Percentiles rank a stretch among this genome's conserved stretches.
These are phyloP conservation scores for Lepus americanus DNA, from an alignment of 2,113 vertebrate species.

Conservation along the genomic window DNA sequence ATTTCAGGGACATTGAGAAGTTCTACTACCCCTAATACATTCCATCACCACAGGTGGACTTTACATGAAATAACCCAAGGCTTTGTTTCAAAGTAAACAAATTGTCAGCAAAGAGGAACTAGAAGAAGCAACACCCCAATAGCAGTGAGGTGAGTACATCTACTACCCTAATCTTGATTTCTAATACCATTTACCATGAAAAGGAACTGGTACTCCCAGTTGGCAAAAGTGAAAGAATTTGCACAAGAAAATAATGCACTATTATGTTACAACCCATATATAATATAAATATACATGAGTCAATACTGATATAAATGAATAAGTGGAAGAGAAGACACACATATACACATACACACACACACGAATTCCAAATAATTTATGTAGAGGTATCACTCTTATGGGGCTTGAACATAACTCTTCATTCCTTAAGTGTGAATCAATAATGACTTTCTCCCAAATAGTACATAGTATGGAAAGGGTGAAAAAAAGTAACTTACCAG, in stretches of 20 bases:
- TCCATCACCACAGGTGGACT: neutral
- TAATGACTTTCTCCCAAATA: constrained; percentile 45
- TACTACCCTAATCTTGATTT: neutral
- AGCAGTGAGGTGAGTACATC: neutral
- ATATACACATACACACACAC: neutral
- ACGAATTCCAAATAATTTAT: constrained; percentile 57
- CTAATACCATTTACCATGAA: neutral
- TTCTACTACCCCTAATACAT: neutral
- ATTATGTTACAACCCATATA: neutral
- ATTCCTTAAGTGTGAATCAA: neutral
- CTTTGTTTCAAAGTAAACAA: neutral
- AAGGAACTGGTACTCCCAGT: neutral
- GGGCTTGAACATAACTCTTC: neutral
- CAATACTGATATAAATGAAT: neutral
- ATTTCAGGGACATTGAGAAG: neutral
- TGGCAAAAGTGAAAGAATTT: neutral
- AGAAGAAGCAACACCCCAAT: neutral
- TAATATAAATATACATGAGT: constrained; percentile 7
- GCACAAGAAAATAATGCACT: neutral
- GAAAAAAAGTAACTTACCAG: neutral
- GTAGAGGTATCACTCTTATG: neutral
- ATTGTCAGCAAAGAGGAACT: neutral
- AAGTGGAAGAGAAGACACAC: neutral
- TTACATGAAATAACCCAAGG: neutral
- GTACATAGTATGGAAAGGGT: neutral